phyloP scores from a whole-genome alignment of 2,113 vertebrate genomes.

The crab-eating macaque (Macaca fascicularis) region T2T-MFA8v1.1 NC_088378.1:65758001-65758500 shows the following conservation, averaged over 20 bases:
- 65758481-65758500: background rate
- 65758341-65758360: background rate
- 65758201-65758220: background rate
- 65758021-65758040: fast-evolving
- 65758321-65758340: background rate
- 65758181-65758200: background rate
- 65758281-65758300: background rate
- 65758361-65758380: background rate
- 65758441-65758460: too few relatives aligned
- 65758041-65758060: fast-evolving
- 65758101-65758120: background rate
- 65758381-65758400: background rate
- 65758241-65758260: slow-evolving; percentile 38
- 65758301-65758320: background rate
- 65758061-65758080: background rate
- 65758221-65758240: background rate
- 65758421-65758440: background rate
- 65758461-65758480: background rate
- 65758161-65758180: background rate
- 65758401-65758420: background rate
- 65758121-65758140: background rate
- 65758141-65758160: background rate
- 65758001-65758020: background rate
- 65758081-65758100: background rate
- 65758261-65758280: slow-evolving; percentile 46